A percentile compares a stretch with the other conserved stretches of the same genome.
Evolutionary conservation across 2,797 vertebrate species (phyloP).

Genomic region (Meriones psammophilus): DNA sequence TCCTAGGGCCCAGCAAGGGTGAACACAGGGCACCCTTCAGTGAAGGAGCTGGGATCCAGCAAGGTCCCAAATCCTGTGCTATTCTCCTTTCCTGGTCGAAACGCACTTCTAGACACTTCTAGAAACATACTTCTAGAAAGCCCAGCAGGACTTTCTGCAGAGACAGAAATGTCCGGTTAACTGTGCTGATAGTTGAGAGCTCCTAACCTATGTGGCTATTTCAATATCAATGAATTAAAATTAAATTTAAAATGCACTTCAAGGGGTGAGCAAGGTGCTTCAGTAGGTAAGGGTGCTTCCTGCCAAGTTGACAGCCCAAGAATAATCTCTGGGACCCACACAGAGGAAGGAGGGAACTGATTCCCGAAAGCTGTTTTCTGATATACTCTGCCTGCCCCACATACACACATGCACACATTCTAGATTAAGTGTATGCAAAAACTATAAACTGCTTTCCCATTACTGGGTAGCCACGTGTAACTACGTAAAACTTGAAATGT

Average conservation of each 20-base stretch:
- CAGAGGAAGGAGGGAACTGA: neutral
- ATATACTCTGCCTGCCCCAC: neutral
- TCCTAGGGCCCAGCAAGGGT: neutral
- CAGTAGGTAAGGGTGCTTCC: neutral
- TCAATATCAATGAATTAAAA: neutral
- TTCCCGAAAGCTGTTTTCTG: neutral
- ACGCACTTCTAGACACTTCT: neutral
- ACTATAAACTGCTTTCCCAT: neutral
- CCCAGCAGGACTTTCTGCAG: neutral
- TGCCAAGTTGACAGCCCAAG: neutral
- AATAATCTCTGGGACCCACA: neutral
- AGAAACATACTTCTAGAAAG: no score
- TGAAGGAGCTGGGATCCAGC: neutral
- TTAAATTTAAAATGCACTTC: neutral
- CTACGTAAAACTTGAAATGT: neutral
- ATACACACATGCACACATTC: neutral
- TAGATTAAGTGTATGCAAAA: neutral
- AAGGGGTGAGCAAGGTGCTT: neutral
- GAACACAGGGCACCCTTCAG: neutral
- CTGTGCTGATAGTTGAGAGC: neutral
- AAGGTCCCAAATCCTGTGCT: neutral
- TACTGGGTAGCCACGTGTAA: neutral
- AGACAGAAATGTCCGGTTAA: neutral
- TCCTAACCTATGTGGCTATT: neutral
- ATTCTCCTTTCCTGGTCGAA: neutral